Percentiles rank a stretch among this genome's conserved stretches.
phyloP scores from a whole-genome alignment of 2,888 invertebrate genomes.

The Hirtodrosophila duncani region DNA sequence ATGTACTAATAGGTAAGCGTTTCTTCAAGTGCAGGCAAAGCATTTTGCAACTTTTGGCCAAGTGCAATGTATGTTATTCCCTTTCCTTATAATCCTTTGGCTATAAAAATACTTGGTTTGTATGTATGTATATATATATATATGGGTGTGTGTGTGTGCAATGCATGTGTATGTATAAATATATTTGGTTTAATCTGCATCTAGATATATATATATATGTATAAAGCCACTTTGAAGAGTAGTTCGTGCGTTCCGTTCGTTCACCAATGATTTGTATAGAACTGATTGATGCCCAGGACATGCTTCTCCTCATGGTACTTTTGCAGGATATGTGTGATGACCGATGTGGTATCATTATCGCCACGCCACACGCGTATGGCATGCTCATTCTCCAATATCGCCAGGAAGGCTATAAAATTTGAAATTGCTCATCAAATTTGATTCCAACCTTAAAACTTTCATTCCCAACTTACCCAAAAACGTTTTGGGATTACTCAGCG shows the following conservation, averaged over 20 bases:
- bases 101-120: slow-evolving; percentile 57
- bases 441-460: no score
- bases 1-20: slow-evolving; percentile 68
- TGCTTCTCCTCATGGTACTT: slow-evolving; percentile 83
- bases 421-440: neutral
- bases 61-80: slow-evolving; percentile 39
- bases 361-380: slow-evolving; percentile 83
- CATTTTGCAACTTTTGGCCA: slow-evolving; percentile 59
- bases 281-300: slow-evolving; percentile 80
- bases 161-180: slow-evolving; percentile 49
- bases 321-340: slow-evolving; percentile 83
- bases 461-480: slow-evolving; percentile 82
- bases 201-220: no score
- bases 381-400: slow-evolving; percentile 83
- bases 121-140: slow-evolving; percentile 23
- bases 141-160: slow-evolving; percentile 19
- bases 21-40: slow-evolving; percentile 60
- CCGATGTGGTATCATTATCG: slow-evolving; percentile 84
- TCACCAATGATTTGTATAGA: slow-evolving; percentile 75
- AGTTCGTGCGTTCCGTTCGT: slow-evolving; percentile 2
- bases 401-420: slow-evolving; percentile 81
- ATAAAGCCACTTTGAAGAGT: slow-evolving; percentile 54
- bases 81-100: slow-evolving; percentile 24
- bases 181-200: slow-evolving; percentile 61
- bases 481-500: slow-evolving; percentile 83